Evolutionary conservation across 1,140 invertebrate species (phyloP), one percentile per base, ranked within the genome.

Genomic region (Cotesia glomerata): DNA sequence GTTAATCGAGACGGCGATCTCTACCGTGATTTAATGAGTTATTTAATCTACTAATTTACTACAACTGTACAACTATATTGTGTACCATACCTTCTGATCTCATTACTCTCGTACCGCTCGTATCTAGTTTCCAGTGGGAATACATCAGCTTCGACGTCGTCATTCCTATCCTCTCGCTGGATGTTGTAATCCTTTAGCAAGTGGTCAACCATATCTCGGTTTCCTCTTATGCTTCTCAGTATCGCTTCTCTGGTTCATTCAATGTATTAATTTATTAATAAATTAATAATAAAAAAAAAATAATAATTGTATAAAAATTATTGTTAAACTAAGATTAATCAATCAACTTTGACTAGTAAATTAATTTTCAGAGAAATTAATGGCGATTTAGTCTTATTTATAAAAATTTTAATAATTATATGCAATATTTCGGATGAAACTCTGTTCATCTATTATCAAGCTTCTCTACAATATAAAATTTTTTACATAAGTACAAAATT

Each of bases 241-340:
- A 95, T 95, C n/a, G 91, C 91, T 59, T 94, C 92, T 52, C 93
- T 95, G 82, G 16, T 86, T 87, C 61, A 35, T 26, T 26, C 26
- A 26, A 26, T 26, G 3, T 26, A 26, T 26, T 26, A 26, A 26
- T 26, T 26, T 26, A 26, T 26, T 26, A 26, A 3, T 26, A 45
- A 61, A 75, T 35, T 78, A 78, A 62, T 54, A 63, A 71, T 67
- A 52, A n/a, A 58, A 52, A 26, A n/a, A 70, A 63, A 45, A 4
- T 62, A 26, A 26, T 26, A 26, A 26, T 26, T 26, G 26, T 26
- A 26, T 26, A 26, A 26, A 26, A 26, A 26, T 26, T 26, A 26
- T 26, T 26, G 2, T 26, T 26, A 26, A 3, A 26, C 26, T 26
- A 3, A 26, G 26, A 26, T 26, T 26, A 26, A 26, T 26, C 26